Base-by-base conservation (phyloP, 2,888 invertebrate species). In the Arenicola marina region DNA sequence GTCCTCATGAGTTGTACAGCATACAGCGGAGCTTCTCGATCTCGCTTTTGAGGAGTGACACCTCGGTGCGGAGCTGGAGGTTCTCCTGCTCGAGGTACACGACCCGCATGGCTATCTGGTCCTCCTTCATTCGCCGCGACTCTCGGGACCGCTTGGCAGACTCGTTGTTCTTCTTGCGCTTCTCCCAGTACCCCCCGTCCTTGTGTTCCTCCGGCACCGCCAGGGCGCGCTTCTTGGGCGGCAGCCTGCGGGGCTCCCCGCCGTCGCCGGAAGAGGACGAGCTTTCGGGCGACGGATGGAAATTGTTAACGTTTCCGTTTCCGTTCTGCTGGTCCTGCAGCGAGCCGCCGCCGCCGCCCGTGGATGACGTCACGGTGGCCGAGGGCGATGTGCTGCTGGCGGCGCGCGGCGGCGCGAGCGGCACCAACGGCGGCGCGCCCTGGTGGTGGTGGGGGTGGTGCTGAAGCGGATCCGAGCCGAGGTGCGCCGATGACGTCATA, bases 131-230 rank as follows among this genome's bases (percentile, higher is more conserved):
- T 28, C 83, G 72, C 4, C 83, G 68, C 1, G 78, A 71, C 56
- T 84, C 84, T 15, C 84, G 73, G 1, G 83, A 83, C 54, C 83
- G 71, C 62, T 82, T 79, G 4, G 84, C 84, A 4, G 83, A 82
- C 60, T 83, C 83, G 66, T 84, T 84, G 72, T 84, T 84, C 69
- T 83, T 82, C 62, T 78, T 75, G n/a, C 84, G 74, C 55, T 83
- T 79, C 56, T 84, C 84, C 78, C 79, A 79, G 63, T 84, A 84
- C 18, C 62, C 53, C 32, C 73, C 74, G 70, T 84, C 83, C 65
- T 83, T 83, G 58, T 72, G 68, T 4, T 72, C 67, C 2, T 74
- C 76, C 0, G 78, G 76, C 24, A 78, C 71, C 24, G 60, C 56
- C 32, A 64, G 66, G 28, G 73, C 66, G 4, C 77, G 68, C 64